Base-by-base conservation (phyloP, 1,140 invertebrate genomes). In the Agrypnia vestita region DNA sequence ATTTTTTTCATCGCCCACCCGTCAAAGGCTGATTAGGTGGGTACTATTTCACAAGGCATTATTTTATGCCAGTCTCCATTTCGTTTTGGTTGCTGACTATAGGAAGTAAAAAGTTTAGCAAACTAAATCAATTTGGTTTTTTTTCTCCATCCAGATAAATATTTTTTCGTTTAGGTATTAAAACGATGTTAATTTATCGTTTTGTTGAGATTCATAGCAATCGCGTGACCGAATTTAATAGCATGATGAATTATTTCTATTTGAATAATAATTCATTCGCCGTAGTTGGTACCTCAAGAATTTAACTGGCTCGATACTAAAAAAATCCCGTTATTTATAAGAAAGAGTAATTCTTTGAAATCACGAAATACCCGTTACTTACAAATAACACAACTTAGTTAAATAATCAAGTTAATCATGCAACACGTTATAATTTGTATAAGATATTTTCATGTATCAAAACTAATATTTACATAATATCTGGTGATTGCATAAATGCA, bases 11-110 rank as follows among this genome's bases (percentile, higher is more conserved):
- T 73, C 69, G 10, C 35, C 49, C 47, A 53, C 15, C 69, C 56
- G 17, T 61, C 56, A 69, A 8, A n/a, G n/a, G 7, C 44, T 69
- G 64, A 69, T 69, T 69, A 35, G 25, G 25, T 35, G 43, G 43
- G 64, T 69, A 69, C 44, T 44, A 69, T 69, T 69, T 69, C 64
- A 69, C n/a, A 69, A 15, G 64, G 64, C n/a, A 67, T 67, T 67
- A 69, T 35, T 69, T 69, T 69, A 1, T 35, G 1, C 6, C 49
- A 1, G 49, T 3, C 49, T 12, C 49, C 8, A 9, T 51, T 51
- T 51, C 49, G n/a, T 35, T 35, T 35, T 6, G 25, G 25, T 35
- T 6, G 6, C 25, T 35, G 25, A 35, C 25, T 35, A 6, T 1
- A 35, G 25, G 25, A 35, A 6, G 1, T 35, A 35, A 35, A 35